Evolutionary conservation across 2,797 vertebrate genomes (phyloP).

Genomic region (Hemitrygon akajei): DNA sequence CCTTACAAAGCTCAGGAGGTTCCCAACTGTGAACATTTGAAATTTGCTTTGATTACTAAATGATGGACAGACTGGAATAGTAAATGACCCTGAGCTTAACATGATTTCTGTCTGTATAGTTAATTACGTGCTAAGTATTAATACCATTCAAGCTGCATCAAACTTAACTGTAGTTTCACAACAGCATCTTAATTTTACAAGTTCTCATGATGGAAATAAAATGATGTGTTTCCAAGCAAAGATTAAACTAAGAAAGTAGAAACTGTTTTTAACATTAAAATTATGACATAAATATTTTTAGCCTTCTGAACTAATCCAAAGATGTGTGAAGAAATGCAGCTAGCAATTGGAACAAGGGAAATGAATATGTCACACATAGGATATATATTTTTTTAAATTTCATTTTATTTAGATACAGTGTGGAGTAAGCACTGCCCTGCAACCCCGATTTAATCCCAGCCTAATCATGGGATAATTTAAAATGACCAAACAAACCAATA

Average conservation of each 20-base stretch:
- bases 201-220: neutral
- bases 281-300: neutral
- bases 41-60: neutral
- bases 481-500: no score
- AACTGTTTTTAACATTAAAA: neutral
- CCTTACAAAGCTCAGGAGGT: neutral
- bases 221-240: neutral
- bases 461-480: no score
- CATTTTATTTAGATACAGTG: no score
- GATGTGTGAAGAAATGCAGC: no score
- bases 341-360: no score
- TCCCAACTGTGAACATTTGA: neutral
- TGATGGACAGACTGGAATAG: neutral
- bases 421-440: no score
- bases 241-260: neutral
- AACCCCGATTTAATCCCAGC: no score
- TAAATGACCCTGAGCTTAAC: neutral
- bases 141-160: neutral
- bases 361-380: no score
- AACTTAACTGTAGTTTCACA: neutral
- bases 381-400: no score
- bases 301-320: no score
- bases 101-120: neutral
- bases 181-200: neutral
- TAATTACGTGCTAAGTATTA: neutral